Conservation (phyloP, 1,140 invertebrate species). For the Drosophila insularis region DNA sequence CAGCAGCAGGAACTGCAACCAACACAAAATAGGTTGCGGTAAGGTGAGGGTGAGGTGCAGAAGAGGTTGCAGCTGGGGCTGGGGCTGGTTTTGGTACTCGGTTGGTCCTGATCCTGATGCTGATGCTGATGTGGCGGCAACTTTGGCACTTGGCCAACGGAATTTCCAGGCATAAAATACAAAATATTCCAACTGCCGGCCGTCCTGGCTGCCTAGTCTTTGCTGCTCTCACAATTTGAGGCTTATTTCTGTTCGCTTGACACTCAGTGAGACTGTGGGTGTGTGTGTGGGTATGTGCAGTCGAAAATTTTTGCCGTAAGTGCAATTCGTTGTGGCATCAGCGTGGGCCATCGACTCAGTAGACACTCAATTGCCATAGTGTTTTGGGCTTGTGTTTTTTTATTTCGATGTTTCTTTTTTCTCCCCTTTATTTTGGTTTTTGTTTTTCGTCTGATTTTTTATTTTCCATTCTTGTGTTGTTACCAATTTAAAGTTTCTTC, state of each 20-base stretch:
- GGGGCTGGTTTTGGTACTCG: background rate
- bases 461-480: background rate
- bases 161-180: constrained; percentile 58
- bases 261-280: constrained; percentile 30
- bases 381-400: constrained; percentile 9
- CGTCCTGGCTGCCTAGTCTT: background rate
- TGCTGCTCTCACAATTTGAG: constrained; percentile 40
- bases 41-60: background rate
- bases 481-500: background rate
- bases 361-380: constrained; percentile 10
- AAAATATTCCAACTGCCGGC: constrained; percentile 54
- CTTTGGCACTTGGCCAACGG: constrained; percentile 60
- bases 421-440: background rate
- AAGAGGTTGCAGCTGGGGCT: background rate
- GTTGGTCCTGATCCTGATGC: constrained; percentile 14
- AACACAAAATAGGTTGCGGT: constrained; percentile 5
- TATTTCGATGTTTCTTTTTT: constrained; percentile 2
- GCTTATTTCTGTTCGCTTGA: constrained; percentile 59
- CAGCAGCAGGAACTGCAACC: background rate
- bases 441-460: background rate
- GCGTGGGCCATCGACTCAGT: constrained; percentile 16
- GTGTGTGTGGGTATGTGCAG: background rate
- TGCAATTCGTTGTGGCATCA: constrained; percentile 56
- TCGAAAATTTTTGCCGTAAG: constrained; percentile 50
- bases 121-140: constrained; percentile 44